These are phyloP conservation scores for Takifugu flavidus DNA, from an alignment of 2,113 vertebrate genomes.

Conservation along the genomic window DNA sequence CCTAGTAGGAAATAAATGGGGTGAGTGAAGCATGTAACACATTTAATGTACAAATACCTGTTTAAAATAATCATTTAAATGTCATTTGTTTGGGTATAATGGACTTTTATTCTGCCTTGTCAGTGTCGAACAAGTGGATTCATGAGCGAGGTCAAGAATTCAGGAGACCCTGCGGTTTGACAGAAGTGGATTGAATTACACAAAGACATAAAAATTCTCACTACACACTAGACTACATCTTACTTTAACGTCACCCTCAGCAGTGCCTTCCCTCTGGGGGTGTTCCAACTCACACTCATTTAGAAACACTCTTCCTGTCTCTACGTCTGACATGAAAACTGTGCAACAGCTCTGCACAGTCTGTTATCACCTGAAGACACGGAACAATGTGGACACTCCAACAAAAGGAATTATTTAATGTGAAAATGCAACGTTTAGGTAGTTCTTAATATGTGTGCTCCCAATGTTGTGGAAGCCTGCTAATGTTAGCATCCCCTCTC, in stretches of 20 bases:
- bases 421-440: too few species aligned
- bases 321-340: not conserved
- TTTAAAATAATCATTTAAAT: too few species aligned
- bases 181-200: conserved; percentile 85
- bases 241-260: not conserved
- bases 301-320: not conserved
- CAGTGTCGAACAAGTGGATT: conserved; percentile 99
- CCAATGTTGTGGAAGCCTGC: too few species aligned
- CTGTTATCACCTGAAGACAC: too few species aligned
- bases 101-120: conserved; percentile 30
- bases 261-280: conserved; percentile 13
- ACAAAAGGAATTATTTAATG: too few species aligned
- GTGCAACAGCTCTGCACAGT: too few species aligned
- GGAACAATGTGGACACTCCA: too few species aligned
- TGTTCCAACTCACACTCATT: conserved; percentile 1
- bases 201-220: not conserved
- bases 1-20: conserved; percentile 97
- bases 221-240: not conserved
- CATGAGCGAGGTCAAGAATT: conserved; percentile 97
- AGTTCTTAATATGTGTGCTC: too few species aligned
- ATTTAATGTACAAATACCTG: not conserved
- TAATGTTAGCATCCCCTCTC: too few species aligned
- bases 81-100: too few species aligned
- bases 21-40: conserved; percentile 72
- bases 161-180: conserved; percentile 89